A percentile compares a stretch with the other conserved stretches of the same genome.
Evolutionary conservation across 2,888 invertebrate species (phyloP).

Genomic region (Eilema sororculum): DNA sequence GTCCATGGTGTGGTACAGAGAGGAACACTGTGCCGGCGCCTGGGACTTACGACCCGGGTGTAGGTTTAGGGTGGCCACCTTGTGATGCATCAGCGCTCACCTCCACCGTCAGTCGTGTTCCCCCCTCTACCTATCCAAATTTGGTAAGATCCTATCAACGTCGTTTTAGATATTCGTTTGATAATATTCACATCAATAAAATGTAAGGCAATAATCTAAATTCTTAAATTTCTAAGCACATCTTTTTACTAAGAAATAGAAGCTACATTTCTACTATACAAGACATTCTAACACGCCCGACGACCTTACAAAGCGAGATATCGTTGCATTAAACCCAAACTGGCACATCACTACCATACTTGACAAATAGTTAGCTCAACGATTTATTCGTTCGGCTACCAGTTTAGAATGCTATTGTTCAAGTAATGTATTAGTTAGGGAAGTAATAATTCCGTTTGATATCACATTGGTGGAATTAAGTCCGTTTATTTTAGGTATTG

Average conservation of each 20-base stretch:
- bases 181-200: too few species aligned
- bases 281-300: slow-evolving; percentile 6
- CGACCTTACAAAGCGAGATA: slow-evolving; percentile 1
- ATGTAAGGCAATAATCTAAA: background rate
- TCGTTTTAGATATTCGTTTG: too few species aligned
- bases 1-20: too few species aligned
- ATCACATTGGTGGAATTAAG: slow-evolving; percentile 15
- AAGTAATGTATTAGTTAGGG: slow-evolving; percentile 21
- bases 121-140: too few species aligned
- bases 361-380: slow-evolving; percentile 26
- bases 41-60: too few species aligned
- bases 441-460: slow-evolving; percentile 20
- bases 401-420: slow-evolving; percentile 24
- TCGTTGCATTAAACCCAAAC: slow-evolving; percentile 14
- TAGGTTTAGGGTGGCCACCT: too few species aligned
- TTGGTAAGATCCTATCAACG: too few species aligned
- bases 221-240: background rate
- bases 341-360: slow-evolving; percentile 20
- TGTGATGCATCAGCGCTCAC: too few species aligned
- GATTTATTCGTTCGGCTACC: slow-evolving; percentile 21
- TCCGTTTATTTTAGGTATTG: slow-evolving; percentile 12
- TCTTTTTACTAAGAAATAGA: background rate
- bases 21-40: too few species aligned
- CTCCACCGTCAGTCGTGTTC: too few species aligned
- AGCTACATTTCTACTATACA: background rate